These are phyloP conservation scores for Pteronura brasiliensis DNA, from an alignment of 2,113 vertebrate genomes.

Conservation along the genomic window DNA sequence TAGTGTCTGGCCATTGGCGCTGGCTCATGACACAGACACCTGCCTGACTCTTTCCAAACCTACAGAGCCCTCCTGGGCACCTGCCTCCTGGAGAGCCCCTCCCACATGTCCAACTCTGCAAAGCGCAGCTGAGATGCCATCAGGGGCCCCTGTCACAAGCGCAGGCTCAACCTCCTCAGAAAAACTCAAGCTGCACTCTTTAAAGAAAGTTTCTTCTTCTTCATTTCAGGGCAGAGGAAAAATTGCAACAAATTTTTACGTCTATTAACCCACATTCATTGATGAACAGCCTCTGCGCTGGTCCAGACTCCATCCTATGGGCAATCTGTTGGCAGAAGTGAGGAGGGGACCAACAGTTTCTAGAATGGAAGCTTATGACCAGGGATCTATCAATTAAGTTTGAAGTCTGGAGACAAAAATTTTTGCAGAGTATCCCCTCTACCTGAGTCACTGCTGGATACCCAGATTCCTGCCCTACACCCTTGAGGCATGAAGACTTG, in stretches of 20 bases:
- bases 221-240: background rate
- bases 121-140: background rate
- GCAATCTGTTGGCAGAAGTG: background rate
- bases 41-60: too few species aligned
- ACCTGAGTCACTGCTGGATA: background rate
- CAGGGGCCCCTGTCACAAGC: background rate
- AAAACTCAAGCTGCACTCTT: background rate
- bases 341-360: background rate
- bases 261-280: too few species aligned
- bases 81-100: too few species aligned
- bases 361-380: background rate
- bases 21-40: rapidly evolving
- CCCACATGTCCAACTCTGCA: background rate
- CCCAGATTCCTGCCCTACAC: background rate
- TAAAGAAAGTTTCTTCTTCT: background rate
- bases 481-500: background rate
- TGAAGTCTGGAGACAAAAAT: background rate
- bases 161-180: rapidly evolving
- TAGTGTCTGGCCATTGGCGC: rapidly evolving
- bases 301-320: background rate
- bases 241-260: background rate
- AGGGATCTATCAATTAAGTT: background rate
- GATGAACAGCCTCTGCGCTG: rapidly evolving
- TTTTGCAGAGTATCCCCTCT: background rate
- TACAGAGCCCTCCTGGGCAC: background rate